These are phyloP conservation scores for Scolanthus callimorphus DNA, from an alignment of 92 coral and sea anemone species.

Conservation along the genomic window DNA sequence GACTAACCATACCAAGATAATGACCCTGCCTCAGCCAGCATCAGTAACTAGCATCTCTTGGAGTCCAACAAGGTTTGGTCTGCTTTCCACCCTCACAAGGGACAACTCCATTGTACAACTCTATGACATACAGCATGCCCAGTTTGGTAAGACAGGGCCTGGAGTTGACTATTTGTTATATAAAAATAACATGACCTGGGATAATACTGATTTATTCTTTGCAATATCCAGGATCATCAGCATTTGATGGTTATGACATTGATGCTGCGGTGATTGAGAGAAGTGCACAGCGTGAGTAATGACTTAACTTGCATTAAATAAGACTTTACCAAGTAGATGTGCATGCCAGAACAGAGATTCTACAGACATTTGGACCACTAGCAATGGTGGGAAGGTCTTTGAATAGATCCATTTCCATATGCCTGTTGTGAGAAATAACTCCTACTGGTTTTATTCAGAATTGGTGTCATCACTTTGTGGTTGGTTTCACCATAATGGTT, in stretches of 20 bases:
- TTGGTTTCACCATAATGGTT: too few relatives aligned
- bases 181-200: not conserved
- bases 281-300: conserved; percentile 65
- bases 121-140: conserved; percentile 90
- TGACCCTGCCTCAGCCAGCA: conserved; percentile 47
- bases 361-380: too few relatives aligned
- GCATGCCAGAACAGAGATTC: too few relatives aligned
- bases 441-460: too few relatives aligned
- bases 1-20: conserved; percentile 30
- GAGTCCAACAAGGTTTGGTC: conserved; percentile 94
- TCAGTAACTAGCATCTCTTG: conserved; percentile 71
- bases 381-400: too few relatives aligned
- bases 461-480: too few relatives aligned
- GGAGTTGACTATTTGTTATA: too few relatives aligned
- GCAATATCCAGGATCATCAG: conserved; percentile 39
- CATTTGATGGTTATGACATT: conserved; percentile 69
- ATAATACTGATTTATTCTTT: not conserved
- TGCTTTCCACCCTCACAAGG: conserved; percentile 74
- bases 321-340: too few relatives aligned
- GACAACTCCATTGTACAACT: conserved; percentile 81
- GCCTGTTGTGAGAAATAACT: too few relatives aligned
- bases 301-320: too few relatives aligned
- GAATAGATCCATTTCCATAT: too few relatives aligned
- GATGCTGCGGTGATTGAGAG: conserved; percentile 85
- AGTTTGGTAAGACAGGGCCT: conserved; percentile 36